phyloP scores from a whole-genome alignment of 2,888 invertebrate genomes.

The Tineola bisselliella region DNA sequence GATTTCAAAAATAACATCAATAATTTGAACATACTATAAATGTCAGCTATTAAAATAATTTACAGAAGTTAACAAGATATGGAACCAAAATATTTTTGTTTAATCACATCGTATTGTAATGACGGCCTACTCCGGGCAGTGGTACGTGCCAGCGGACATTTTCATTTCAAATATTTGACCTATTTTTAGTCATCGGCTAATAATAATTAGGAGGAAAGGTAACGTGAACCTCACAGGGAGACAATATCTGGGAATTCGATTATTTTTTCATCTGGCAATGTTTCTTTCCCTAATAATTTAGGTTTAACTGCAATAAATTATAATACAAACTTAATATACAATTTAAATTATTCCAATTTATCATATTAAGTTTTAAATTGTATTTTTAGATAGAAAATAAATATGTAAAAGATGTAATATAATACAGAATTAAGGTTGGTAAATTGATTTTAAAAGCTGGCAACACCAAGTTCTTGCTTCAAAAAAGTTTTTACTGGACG shows the following conservation, averaged over 20 bases:
- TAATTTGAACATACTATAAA: too few relatives aligned
- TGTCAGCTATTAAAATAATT: too few relatives aligned
- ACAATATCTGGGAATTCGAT: constrained; percentile 14
- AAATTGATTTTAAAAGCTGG: constrained; percentile 24
- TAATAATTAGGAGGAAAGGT: constrained; percentile 43
- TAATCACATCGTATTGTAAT: constrained; percentile 34
- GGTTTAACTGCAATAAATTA: too few relatives aligned
- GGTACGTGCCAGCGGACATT: constrained; percentile 43
- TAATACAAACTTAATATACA: too few relatives aligned
- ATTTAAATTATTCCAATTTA: background rate
- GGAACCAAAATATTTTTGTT: background rate
- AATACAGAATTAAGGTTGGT: constrained; percentile 18
- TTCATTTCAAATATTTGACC: constrained; percentile 62
- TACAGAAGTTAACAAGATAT: background rate
- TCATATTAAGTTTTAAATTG: background rate
- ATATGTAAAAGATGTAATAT: background rate
- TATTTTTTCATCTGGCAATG: constrained; percentile 16
- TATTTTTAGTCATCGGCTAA: constrained; percentile 61
- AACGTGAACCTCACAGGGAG: constrained; percentile 40
- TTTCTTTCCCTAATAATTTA: too few relatives aligned
- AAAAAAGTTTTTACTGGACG: constrained; percentile 48
- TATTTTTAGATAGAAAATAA: background rate
- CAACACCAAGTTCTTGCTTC: constrained; percentile 30
- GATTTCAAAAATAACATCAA: too few relatives aligned
- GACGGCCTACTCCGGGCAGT: constrained; percentile 35